Base-by-base conservation (phyloP, 2,797 vertebrate species). In the Gobionotothen gibberifrons region DNA sequence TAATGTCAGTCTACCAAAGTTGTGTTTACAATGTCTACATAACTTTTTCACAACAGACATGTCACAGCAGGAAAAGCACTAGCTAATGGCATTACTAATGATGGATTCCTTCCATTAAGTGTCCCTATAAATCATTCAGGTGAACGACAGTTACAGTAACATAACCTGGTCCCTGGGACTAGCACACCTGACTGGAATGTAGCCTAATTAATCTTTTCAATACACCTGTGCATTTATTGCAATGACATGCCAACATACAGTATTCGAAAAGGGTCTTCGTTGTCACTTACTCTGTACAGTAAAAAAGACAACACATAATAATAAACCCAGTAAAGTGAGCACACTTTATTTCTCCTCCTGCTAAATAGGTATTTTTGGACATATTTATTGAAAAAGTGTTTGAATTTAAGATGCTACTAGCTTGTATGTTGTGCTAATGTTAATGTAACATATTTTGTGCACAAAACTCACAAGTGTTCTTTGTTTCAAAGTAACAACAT, bases 41-140 rank as follows among this genome's bases (percentile, higher is more conserved):
- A 4, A 16, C 16, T 6, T 54, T 49, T 39, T 16, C 21, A 32
- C 13, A 36, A 10, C 43, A 48, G 8, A 46, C 44, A 32, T 52
- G 39, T 32, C 16, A 17, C 40, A 51, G 39, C 14, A 52, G 26
- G n/a, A 6, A 53, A 21, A 9, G 9, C 43, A 57, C 19, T 10
- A 32, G 14, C 14, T 42, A 11, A 39, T 48, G 6, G 6, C 42
- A 12, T 36, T 11, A 44, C 39, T 56, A 26, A 69, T 3, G 9
- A 66, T 58, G 69, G 15, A 65, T 56, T 4, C 3, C 22, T 65
- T 69, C 67, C 63, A 72, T 21, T 16, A 58, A 47, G 44, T 53
- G 51, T 78, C 46, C 9, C 6, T 32, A 17, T 73, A 68, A 73
- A 62, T 74, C 36, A 70, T n/a, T 63, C 29, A 49, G 16, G 13